Evolutionary conservation across 1,140 invertebrate species (phyloP).

Genomic region (Panagrolaimus sp.): DNA sequence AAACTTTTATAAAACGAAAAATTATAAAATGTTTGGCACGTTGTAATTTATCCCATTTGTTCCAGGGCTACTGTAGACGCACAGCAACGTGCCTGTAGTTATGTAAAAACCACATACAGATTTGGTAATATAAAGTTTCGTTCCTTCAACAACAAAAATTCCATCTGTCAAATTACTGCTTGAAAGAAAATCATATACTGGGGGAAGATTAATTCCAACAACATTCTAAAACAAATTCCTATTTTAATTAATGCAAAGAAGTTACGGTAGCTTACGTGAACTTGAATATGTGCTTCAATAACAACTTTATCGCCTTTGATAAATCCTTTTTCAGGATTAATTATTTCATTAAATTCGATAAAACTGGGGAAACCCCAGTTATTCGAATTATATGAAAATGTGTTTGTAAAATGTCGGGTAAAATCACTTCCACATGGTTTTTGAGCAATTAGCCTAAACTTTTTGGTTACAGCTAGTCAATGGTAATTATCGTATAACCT

Average conservation of each 20-base stretch:
- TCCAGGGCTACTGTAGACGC: too few species aligned
- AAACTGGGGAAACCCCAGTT: slow-evolving; percentile 54
- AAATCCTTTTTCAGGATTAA: slow-evolving; percentile 41
- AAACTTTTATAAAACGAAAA: too few species aligned
- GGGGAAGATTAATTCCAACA: slow-evolving; percentile 9
- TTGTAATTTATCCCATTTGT: too few species aligned
- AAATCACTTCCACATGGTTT: slow-evolving; percentile 28
- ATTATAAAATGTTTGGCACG: background rate
- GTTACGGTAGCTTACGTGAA: slow-evolving; percentile 39
- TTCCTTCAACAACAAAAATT: slow-evolving; percentile 43
- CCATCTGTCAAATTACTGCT: slow-evolving; percentile 34
- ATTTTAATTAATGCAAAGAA: slow-evolving; percentile 30
- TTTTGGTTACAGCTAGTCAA: too few species aligned
- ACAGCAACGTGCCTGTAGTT: too few species aligned
- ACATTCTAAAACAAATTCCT: slow-evolving; percentile 10
- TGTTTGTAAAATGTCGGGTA: slow-evolving; percentile 46
- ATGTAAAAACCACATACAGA: slow-evolving; percentile 21
- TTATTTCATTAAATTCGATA: slow-evolving; percentile 45
- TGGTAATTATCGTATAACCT: too few species aligned
- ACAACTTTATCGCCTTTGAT: slow-evolving; percentile 38
- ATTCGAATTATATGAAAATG: slow-evolving; percentile 50
- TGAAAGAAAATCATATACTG: slow-evolving; percentile 41
- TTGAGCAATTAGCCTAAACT: slow-evolving; percentile 31
- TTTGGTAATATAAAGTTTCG: slow-evolving; percentile 43
- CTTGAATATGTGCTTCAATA: slow-evolving; percentile 43